Conservation (phyloP, 2,113 vertebrate genomes). For the Tringa solitaria region DNA sequence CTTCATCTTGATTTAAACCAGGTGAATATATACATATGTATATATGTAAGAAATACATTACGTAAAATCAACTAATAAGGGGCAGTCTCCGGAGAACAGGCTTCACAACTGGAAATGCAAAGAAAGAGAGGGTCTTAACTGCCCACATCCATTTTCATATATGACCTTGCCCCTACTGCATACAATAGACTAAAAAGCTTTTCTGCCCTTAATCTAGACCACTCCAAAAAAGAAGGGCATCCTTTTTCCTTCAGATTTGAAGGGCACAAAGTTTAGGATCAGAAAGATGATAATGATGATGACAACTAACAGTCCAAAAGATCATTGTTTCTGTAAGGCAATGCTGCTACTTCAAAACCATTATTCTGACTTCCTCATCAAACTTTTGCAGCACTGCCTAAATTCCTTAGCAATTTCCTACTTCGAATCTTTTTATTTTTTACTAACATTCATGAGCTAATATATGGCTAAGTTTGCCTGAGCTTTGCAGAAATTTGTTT, state of each 20-base stretch:
- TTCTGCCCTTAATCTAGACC: not conserved
- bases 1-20: not conserved
- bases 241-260: not conserved
- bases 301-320: not conserved
- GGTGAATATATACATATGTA: not conserved
- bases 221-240: fast-evolving
- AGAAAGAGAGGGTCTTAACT: not conserved
- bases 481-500: not conserved
- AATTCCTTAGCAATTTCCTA: not conserved
- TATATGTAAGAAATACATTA: not conserved
- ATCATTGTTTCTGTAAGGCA: not conserved
- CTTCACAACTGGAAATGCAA: not conserved
- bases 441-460: not conserved
- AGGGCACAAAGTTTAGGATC: not conserved
- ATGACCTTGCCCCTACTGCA: not conserved
- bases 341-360: not conserved
- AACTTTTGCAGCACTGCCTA: not conserved
- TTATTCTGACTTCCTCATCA: not conserved
- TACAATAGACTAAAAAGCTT: not conserved
- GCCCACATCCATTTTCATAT: not conserved
- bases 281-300: not conserved
- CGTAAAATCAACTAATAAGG: not conserved
- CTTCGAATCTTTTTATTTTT: not conserved
- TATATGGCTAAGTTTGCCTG: not conserved
- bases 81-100: not conserved